Conservation (phyloP, 2,888 invertebrate species). For the Agrotis ipsilon region DNA sequence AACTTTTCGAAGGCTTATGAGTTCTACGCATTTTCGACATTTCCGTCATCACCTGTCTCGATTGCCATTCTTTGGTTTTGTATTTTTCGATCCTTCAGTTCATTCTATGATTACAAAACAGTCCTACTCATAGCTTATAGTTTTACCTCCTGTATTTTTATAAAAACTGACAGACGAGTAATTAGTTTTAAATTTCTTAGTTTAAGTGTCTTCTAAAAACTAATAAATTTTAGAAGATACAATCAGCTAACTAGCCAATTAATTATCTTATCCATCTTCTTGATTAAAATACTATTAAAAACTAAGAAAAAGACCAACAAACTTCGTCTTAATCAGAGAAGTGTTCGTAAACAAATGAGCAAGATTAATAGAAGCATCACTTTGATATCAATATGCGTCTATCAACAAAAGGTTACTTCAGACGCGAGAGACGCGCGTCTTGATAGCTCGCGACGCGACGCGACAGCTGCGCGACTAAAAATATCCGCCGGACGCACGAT, state of each 20-base stretch:
- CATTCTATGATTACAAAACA: neutral
- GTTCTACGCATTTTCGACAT: neutral
- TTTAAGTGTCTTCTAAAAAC: constrained; percentile 12
- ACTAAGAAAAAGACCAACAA: constrained; percentile 18
- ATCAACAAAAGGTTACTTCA: constrained; percentile 71
- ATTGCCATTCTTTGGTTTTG: neutral
- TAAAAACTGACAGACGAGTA: no score
- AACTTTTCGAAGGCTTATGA: no score
- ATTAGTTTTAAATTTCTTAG: neutral
- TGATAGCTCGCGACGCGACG: constrained; percentile 78
- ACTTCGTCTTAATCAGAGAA: constrained; percentile 38
- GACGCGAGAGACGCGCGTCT: constrained; percentile 73
- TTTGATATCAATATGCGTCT: constrained; percentile 65
- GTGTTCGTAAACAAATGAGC: constrained; percentile 32
- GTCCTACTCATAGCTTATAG: neutral
- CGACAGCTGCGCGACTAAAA: constrained; percentile 88
- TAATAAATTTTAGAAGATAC: constrained; percentile 22
- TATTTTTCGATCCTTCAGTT: neutral
- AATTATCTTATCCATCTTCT: constrained; percentile 23
- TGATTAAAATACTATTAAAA: constrained; percentile 39
- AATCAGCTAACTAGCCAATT: constrained; percentile 19
- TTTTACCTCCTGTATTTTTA: no score
- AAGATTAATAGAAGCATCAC: constrained; percentile 60
- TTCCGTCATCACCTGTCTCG: neutral
- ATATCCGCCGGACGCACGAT: constrained; percentile 84